Percentiles rank a stretch among this genome's conserved stretches.
phyloP scores from a whole-genome alignment of 53 echinoderm and acorn worm genomes.

The Pentamera pediparva region DNA sequence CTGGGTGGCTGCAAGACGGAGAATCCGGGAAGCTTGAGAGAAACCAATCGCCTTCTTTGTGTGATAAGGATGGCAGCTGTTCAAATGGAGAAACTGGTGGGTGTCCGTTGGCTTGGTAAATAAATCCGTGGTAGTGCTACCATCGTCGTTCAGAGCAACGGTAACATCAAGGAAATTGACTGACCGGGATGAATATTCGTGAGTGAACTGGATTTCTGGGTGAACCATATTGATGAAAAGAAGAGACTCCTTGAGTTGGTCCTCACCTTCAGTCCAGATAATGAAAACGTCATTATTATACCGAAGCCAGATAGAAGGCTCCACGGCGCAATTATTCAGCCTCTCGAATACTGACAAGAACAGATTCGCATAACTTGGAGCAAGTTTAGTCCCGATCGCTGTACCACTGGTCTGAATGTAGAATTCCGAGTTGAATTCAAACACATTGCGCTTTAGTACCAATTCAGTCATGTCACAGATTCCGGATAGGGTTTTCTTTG shows the following conservation, averaged over 20 bases:
- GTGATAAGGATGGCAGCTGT: constrained; percentile 13
- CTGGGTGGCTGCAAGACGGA: not conserved
- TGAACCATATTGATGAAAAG: not conserved
- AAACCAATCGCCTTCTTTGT: too few species aligned
- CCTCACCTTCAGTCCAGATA: not conserved
- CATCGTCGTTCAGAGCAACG: not conserved
- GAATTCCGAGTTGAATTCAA: not conserved
- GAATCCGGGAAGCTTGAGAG: too few species aligned
- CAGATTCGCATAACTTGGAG: not conserved
- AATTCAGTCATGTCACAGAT: not conserved
- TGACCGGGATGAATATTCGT: not conserved
- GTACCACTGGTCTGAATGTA: not conserved
- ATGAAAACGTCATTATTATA: not conserved
- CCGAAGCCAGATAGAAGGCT: not conserved
- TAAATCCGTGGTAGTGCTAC: not conserved
- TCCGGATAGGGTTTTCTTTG: not conserved
- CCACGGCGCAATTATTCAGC: not conserved
- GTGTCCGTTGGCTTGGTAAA: not conserved
- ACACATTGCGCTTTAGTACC: not conserved
- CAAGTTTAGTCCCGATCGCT: not conserved
- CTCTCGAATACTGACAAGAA: not conserved
- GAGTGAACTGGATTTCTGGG: not conserved
- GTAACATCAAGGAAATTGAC: not conserved
- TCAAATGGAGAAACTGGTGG: not conserved
- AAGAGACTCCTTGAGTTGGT: not conserved